These are phyloP conservation scores for Doris montereyensis DNA, from an alignment of 2,888 invertebrate species.

Conservation along the genomic window DNA sequence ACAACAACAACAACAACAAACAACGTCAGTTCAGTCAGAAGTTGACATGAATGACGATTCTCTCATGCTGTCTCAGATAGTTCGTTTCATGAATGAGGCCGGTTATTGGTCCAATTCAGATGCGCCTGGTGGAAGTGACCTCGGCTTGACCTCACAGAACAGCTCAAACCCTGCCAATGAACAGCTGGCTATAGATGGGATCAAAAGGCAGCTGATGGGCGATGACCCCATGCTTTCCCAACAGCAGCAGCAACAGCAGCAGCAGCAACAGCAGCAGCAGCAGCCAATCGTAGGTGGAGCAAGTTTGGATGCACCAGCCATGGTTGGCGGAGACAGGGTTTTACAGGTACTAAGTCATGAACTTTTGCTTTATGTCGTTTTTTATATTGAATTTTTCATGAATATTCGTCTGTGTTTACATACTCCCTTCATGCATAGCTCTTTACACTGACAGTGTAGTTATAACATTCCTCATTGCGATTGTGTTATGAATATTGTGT, in stretches of 20 bases:
- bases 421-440: too few relatives aligned
- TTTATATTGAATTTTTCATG: too few relatives aligned
- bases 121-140: slow-evolving; percentile 49
- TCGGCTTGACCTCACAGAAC: slow-evolving; percentile 8
- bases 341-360: too few relatives aligned
- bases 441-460: too few relatives aligned
- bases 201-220: slow-evolving; percentile 91
- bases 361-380: too few relatives aligned
- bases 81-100: slow-evolving; percentile 58
- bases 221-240: slow-evolving; percentile 54
- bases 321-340: too few relatives aligned
- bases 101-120: slow-evolving; percentile 56
- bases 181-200: slow-evolving; percentile 88
- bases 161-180: slow-evolving; percentile 74
- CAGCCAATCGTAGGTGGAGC: too few relatives aligned
- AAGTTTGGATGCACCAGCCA: too few relatives aligned
- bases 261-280: neutral
- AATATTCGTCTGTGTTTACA: too few relatives aligned
- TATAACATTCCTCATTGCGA: too few relatives aligned
- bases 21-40: neutral
- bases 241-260: slow-evolving; percentile 21
- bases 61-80: slow-evolving; percentile 58
- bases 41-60: slow-evolving; percentile 51
- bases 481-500: too few relatives aligned
- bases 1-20: slow-evolving; percentile 24